A percentile compares a stretch with the other conserved stretches of the same genome.
phyloP scores from a whole-genome alignment of 2,888 invertebrate genomes.

The Hololepta plana region DNA sequence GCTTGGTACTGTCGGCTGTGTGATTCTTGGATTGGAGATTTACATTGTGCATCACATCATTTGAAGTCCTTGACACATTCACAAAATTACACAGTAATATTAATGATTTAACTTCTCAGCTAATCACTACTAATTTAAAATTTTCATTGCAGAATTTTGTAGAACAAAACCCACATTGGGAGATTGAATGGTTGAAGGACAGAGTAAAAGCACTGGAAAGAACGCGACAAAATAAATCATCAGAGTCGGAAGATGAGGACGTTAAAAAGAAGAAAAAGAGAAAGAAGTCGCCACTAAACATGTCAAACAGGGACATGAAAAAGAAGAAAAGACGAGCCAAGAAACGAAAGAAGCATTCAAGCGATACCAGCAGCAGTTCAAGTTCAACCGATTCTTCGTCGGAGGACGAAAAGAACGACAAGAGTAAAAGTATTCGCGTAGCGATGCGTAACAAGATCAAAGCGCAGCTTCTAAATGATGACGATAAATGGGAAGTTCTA shows the following conservation, averaged over 20 bases:
- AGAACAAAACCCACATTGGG: constrained; percentile 74
- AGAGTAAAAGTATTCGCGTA: constrained; percentile 41
- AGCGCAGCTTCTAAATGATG: constrained; percentile 28
- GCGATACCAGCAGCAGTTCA: constrained; percentile 27
- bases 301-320: constrained; percentile 29
- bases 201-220: constrained; percentile 32
- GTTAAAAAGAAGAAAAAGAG: constrained; percentile 14
- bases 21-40: constrained; percentile 73
- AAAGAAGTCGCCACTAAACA: constrained; percentile 14
- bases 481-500: constrained; percentile 24
- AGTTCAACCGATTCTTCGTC: constrained; percentile 29
- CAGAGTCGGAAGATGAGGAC: constrained; percentile 13
- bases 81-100: constrained; percentile 64
- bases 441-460: constrained; percentile 41
- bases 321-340: constrained; percentile 32
- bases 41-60: constrained; percentile 75
- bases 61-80: constrained; percentile 64
- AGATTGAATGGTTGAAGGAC: constrained; percentile 71
- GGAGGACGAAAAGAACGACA: constrained; percentile 25
- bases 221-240: constrained; percentile 15
- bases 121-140: background rate
- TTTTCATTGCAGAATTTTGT: constrained; percentile 46
- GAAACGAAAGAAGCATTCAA: constrained; percentile 19
- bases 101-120: too few relatives aligned
- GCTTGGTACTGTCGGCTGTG: constrained; percentile 85